Conservation (phyloP, 2,113 vertebrate species). For the Lepus americanus region DNA sequence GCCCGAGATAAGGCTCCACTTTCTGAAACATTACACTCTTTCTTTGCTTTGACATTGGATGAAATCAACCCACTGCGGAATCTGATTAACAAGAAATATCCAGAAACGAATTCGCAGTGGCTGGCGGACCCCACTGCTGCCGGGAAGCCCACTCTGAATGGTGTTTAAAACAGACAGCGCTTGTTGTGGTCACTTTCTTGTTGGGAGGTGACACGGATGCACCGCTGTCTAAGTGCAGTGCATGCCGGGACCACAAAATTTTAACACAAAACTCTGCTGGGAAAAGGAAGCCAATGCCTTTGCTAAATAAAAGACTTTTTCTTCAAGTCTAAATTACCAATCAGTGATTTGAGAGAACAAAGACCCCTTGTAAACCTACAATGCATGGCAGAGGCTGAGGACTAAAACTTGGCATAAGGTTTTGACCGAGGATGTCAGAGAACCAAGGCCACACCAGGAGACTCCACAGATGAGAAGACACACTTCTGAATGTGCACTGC, state of each 20-base stretch:
- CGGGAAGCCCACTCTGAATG: neutral
- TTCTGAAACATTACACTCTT: neutral
- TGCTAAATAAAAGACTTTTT: slow-evolving; percentile 61
- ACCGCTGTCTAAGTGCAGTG: neutral
- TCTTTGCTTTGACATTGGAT: neutral
- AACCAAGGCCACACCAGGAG: neutral
- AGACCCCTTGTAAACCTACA: slow-evolving; percentile 61
- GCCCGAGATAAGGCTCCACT: neutral
- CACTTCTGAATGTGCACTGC: neutral
- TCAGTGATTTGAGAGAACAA: slow-evolving; percentile 65
- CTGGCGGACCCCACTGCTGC: neutral
- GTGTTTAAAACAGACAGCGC: neutral
- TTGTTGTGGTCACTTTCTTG: neutral
- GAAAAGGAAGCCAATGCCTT: slow-evolving; percentile 54
- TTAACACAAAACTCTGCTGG: slow-evolving; percentile 9
- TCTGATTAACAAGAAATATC: neutral
- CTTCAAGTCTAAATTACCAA: slow-evolving; percentile 24
- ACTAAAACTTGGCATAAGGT: neutral
- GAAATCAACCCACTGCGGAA: neutral
- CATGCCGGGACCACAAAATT: neutral
- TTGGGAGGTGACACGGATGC: neutral
- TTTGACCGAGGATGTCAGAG: slow-evolving; percentile 40
- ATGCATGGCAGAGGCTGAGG: neutral
- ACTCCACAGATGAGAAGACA: neutral
- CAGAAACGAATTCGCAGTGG: neutral